A percentile compares a stretch with the other conserved stretches of the same genome.
These are phyloP conservation scores for Leistus spinibarbis DNA, from an alignment of 2,888 invertebrate species.

Conservation along the genomic window DNA sequence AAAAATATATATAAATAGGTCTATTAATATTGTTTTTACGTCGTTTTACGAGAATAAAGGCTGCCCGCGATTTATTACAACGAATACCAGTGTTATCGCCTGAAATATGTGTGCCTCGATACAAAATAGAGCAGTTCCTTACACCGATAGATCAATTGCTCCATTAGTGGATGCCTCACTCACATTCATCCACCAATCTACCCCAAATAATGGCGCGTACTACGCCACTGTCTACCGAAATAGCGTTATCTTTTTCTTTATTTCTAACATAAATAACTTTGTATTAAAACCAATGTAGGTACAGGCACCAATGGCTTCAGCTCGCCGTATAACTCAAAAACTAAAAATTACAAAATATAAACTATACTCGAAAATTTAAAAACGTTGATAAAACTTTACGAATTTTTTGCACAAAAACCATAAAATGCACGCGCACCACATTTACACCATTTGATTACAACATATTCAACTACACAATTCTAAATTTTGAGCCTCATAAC, in stretches of 20 bases:
- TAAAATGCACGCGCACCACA: too few relatives aligned
- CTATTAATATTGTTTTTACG: neutral
- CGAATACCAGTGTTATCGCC: neutral
- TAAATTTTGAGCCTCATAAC: too few relatives aligned
- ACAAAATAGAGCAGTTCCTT: neutral
- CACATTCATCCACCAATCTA: constrained; percentile 1
- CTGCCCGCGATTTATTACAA: neutral
- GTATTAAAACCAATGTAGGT: too few relatives aligned
- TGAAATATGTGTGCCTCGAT: neutral
- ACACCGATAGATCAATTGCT: constrained; percentile 38
- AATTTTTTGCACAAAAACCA: too few relatives aligned
- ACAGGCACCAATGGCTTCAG: neutral
- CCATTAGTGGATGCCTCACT: constrained; percentile 42
- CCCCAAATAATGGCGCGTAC: neutral
- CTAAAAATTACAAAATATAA: neutral
- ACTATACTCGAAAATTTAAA: neutral
- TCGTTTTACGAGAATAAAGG: too few relatives aligned
- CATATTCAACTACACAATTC: too few relatives aligned
- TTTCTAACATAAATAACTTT: neutral
- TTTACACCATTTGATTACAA: too few relatives aligned
- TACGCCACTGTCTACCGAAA: neutral
- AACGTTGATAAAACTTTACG: too few relatives aligned
- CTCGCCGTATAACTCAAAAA: neutral
- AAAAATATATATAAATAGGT: neutral
- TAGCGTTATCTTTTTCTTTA: neutral